These are phyloP conservation scores for Meta bourneti DNA, from an alignment of 2,888 invertebrate species.

Conservation along the genomic window DNA sequence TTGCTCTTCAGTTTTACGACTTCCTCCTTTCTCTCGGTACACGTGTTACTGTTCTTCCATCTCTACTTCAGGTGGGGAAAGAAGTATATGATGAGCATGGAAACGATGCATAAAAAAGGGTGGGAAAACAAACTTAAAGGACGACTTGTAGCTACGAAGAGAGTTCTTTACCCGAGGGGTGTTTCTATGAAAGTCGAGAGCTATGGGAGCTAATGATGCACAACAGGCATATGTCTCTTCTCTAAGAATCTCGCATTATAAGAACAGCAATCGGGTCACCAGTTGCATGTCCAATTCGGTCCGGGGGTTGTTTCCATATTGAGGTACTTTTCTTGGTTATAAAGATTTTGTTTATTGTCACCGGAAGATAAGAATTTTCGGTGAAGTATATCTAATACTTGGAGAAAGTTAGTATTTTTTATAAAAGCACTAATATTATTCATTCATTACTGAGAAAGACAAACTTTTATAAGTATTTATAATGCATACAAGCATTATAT, in stretches of 20 bases:
- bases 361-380: no score
- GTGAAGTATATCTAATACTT: no score
- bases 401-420: no score
- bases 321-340: not conserved
- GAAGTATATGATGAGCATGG: not conserved
- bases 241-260: constrained; percentile 31
- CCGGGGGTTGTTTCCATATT: constrained; percentile 40
- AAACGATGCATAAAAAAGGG: not conserved
- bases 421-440: no score
- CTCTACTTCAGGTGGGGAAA: constrained; percentile 6
- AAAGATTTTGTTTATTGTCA: no score
- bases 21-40: constrained; percentile 29
- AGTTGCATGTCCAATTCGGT: constrained; percentile 21
- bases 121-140: constrained; percentile 9
- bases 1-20: constrained; percentile 62
- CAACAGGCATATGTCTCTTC: constrained; percentile 54
- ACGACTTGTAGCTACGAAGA: constrained; percentile 35
- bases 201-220: constrained; percentile 58
- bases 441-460: no score
- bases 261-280: constrained; percentile 53
- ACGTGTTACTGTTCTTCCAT: not conserved
- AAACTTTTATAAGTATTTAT: no score
- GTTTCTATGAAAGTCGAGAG: constrained; percentile 34
- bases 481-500: no score
- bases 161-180: constrained; percentile 18